Conservation (phyloP, 2,113 vertebrate species). For the Catharus minimus region DNA sequence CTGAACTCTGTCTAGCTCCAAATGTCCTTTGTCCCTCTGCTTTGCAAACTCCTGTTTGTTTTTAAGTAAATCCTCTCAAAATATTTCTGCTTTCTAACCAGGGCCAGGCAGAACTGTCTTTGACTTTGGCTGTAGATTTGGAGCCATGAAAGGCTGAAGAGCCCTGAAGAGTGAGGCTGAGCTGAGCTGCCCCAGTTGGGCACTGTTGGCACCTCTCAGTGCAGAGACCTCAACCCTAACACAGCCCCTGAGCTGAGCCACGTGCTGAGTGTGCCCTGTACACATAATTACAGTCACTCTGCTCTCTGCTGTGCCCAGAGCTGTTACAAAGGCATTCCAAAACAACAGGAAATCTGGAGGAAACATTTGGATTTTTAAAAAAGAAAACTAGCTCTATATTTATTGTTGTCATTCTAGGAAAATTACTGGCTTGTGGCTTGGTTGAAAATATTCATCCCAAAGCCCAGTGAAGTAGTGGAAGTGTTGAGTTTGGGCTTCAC, state of each 20-base stretch:
- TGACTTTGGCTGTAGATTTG: neutral
- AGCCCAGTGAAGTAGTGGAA: neutral
- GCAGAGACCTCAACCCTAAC: neutral
- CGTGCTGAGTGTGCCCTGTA: neutral
- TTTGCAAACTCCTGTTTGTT: constrained; percentile 15
- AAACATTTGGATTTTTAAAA: neutral
- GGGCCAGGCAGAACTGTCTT: neutral
- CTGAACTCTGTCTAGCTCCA: neutral
- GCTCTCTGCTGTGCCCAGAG: neutral
- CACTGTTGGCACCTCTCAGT: neutral
- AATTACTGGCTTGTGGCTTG: neutral
- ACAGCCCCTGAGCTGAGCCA: neutral
- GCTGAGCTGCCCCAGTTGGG: neutral
- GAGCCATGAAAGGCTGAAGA: neutral
- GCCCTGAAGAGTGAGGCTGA: neutral
- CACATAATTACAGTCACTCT: neutral
- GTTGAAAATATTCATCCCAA: neutral
- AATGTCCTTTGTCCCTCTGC: neutral
- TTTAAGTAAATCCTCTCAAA: neutral
- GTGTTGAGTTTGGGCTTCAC: rapidly evolving
- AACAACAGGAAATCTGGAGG: neutral
- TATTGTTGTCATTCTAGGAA: neutral
- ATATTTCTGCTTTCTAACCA: neutral
- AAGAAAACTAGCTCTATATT: neutral
- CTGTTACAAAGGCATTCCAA: neutral